A percentile compares a stretch with the other conserved stretches of the same genome.
Conservation (phyloP, 1,140 invertebrate genomes). For the Pollicipes pollicipes region DNA sequence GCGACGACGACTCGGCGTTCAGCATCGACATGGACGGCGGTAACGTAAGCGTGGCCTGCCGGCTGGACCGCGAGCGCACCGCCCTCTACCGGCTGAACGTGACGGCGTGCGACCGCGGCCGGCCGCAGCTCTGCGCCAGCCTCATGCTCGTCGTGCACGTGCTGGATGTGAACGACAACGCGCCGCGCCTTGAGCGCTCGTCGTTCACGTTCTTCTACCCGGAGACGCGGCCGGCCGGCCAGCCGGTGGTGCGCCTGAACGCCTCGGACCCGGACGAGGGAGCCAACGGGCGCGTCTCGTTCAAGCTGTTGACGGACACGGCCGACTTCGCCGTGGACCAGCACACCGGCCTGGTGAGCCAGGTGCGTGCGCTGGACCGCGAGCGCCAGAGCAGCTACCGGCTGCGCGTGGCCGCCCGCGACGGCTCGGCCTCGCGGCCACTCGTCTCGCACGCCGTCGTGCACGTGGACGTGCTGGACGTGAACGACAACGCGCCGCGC, state of each 20-base stretch:
- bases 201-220: slow-evolving; percentile 27
- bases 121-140: slow-evolving; percentile 55
- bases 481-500: slow-evolving; percentile 75
- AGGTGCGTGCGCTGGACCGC: slow-evolving; percentile 57
- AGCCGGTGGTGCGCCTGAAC: slow-evolving; percentile 28
- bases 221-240: slow-evolving; percentile 28
- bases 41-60: slow-evolving; percentile 61
- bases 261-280: slow-evolving; percentile 33
- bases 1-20: slow-evolving; percentile 75
- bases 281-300: slow-evolving; percentile 61
- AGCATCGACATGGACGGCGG: slow-evolving; percentile 67
- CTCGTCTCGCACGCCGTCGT: slow-evolving; percentile 40
- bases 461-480: slow-evolving; percentile 53
- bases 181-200: slow-evolving; percentile 31
- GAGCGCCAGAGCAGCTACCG: slow-evolving; percentile 68
- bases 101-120: slow-evolving; percentile 70
- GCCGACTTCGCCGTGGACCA: slow-evolving; percentile 66
- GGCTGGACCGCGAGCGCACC: slow-evolving; percentile 68
- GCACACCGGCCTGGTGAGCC: slow-evolving; percentile 50
- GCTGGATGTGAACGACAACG: slow-evolving; percentile 31
- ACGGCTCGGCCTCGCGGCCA: slow-evolving; percentile 40
- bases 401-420: slow-evolving; percentile 59
- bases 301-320: slow-evolving; percentile 56
- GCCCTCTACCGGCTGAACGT: slow-evolving; percentile 69
- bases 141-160: slow-evolving; percentile 46